Percentiles rank a stretch among this genome's conserved stretches.
Evolutionary conservation across 2,888 invertebrate genomes (phyloP).

Genomic region (Gonocerus acuteangulatus): DNA sequence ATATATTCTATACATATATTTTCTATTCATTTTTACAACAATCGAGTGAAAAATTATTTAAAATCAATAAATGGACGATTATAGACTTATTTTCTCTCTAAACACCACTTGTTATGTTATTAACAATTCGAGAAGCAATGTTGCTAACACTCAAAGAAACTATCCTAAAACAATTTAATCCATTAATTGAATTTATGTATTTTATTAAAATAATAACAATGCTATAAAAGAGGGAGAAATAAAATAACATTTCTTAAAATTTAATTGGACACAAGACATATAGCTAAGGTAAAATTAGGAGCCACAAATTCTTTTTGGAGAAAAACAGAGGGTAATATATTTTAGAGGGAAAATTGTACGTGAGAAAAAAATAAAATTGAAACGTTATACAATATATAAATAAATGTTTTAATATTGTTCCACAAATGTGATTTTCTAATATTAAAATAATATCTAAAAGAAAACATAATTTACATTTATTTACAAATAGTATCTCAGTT

Average conservation of each 20-base stretch:
- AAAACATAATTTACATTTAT: not conserved
- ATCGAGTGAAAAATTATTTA: not conserved
- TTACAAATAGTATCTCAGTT: not conserved
- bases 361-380: not conserved
- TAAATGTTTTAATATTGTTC: not conserved
- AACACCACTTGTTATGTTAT: not conserved
- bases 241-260: no score
- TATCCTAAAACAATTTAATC: slow-evolving; percentile 1
- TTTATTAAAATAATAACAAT: no score
- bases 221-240: no score
- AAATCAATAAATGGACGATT: not conserved
- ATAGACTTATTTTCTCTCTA: not conserved
- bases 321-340: no score
- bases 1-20: not conserved
- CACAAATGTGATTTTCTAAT: not conserved
- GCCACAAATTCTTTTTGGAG: no score
- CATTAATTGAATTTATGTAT: not conserved
- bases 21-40: not conserved
- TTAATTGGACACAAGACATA: not conserved
- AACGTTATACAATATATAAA: not conserved
- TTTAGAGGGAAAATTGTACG: no score
- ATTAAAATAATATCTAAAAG: not conserved
- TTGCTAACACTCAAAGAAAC: not conserved
- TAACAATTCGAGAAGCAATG: not conserved
- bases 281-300: not conserved